phyloP scores from a whole-genome alignment of 2,113 vertebrate genomes.

The Eubucco bourcierii region DNA sequence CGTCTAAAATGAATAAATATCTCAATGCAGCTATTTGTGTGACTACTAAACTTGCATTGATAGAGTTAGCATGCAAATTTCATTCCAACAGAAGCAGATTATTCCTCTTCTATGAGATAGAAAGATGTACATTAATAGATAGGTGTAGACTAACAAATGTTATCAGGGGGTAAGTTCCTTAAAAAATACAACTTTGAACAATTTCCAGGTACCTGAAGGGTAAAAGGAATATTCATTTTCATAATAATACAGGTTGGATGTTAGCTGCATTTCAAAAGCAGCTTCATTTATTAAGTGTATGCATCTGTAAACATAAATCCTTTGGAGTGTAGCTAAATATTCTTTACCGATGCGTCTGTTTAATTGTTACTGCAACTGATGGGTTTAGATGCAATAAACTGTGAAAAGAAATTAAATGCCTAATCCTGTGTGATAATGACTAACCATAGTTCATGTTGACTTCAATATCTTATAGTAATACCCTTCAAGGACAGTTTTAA shows the following conservation, averaged over 20 bases:
- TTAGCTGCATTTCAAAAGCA: slow-evolving; percentile 5
- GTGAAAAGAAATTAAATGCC: not conserved
- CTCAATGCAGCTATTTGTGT: not conserved
- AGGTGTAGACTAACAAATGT: not conserved
- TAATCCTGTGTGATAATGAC: not conserved
- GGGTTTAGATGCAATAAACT: not conserved
- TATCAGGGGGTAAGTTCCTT: not conserved
- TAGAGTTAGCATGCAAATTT: not conserved
- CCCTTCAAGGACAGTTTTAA: not conserved
- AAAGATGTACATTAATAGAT: not conserved
- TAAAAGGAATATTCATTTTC: not conserved
- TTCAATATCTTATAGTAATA: not conserved
- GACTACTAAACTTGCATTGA: not conserved
- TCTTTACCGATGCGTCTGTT: not conserved
- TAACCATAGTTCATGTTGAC: not conserved
- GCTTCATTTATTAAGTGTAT: not conserved
- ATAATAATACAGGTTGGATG: not conserved
- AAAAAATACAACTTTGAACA: not conserved
- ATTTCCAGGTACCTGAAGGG: not conserved
- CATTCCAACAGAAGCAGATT: not conserved
- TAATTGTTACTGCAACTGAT: not conserved
- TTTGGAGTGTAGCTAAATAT: not conserved
- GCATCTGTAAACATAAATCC: not conserved
- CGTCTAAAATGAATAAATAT: slow-evolving; percentile 4
- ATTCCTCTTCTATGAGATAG: not conserved